phyloP scores from a whole-genome alignment of 2,888 invertebrate species.

The Pharmacophagus antenor region DNA sequence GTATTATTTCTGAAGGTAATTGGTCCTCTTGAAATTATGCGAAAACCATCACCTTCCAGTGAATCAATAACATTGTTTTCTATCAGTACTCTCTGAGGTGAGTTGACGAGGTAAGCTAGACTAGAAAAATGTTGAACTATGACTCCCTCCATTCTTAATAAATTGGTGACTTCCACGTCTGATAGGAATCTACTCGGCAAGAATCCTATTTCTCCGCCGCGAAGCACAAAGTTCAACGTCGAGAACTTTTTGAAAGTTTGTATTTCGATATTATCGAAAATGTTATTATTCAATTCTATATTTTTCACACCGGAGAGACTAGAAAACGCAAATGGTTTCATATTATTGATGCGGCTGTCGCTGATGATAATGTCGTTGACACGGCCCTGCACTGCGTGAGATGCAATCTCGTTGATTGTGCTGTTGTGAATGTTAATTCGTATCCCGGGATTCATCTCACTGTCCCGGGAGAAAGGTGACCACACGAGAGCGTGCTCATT shows the following conservation, averaged over 20 bases:
- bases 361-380: slow-evolving; percentile 85
- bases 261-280: slow-evolving; percentile 82
- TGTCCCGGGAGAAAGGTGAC: slow-evolving; percentile 80
- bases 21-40: slow-evolving; percentile 81
- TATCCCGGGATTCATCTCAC: slow-evolving; percentile 83
- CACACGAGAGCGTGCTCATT: slow-evolving; percentile 83
- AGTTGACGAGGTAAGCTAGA: slow-evolving; percentile 84
- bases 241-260: slow-evolving; percentile 91
- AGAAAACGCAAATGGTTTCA: slow-evolving; percentile 88
- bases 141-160: slow-evolving; percentile 84
- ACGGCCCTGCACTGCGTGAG: slow-evolving; percentile 85
- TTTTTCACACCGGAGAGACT: slow-evolving; percentile 84
- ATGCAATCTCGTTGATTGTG: slow-evolving; percentile 77
- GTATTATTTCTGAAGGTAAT: slow-evolving; percentile 85
- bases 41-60: slow-evolving; percentile 84
- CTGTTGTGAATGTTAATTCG: slow-evolving; percentile 72
- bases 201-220: slow-evolving; percentile 80
- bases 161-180: slow-evolving; percentile 85
- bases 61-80: slow-evolving; percentile 80
- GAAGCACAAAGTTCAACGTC: slow-evolving; percentile 83
- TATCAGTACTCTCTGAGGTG: slow-evolving; percentile 83
- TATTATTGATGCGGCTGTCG: slow-evolving; percentile 80
- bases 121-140: slow-evolving; percentile 83
- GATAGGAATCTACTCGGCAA: slow-evolving; percentile 87
- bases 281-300: slow-evolving; percentile 83